Evolutionary conservation across 1,140 invertebrate species (phyloP).

Genomic region (Neotoxoptera formosana): DNA sequence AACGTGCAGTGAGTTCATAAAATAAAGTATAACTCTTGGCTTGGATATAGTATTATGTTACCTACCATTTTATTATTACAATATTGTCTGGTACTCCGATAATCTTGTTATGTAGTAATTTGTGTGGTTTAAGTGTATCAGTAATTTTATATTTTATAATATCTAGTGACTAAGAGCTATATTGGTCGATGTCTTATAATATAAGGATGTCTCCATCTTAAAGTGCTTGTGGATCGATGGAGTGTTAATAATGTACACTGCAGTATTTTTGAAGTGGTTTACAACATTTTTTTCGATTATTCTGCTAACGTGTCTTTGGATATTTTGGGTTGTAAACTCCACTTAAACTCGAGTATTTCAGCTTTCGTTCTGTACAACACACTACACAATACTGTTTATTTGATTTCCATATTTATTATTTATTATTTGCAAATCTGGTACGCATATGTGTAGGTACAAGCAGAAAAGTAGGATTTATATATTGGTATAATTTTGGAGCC

Average conservation of each 20-base stretch:
- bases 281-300: slow-evolving; percentile 3
- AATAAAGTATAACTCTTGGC: not conserved
- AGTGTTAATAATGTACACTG: slow-evolving; percentile 5
- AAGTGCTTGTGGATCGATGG: not conserved
- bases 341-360: not conserved
- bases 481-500: not conserved
- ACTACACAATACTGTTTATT: not conserved
- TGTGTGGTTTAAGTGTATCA: not conserved
- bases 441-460: too few species aligned
- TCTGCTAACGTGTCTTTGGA: not conserved
- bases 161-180: not conserved
- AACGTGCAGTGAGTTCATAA: not conserved
- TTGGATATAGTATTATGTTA: not conserved
- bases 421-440: not conserved
- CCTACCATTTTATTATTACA: not conserved
- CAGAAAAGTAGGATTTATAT: not conserved
- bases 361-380: not conserved
- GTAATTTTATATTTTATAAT: not conserved
- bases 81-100: not conserved
- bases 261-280: not conserved
- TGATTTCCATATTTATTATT: not conserved
- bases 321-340: not conserved
- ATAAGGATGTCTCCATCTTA: not conserved
- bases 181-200: not conserved
- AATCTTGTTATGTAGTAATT: not conserved